These are phyloP conservation scores for Malaclemys terrapin DNA, from an alignment of 2,113 vertebrate species.

Conservation along the genomic window DNA sequence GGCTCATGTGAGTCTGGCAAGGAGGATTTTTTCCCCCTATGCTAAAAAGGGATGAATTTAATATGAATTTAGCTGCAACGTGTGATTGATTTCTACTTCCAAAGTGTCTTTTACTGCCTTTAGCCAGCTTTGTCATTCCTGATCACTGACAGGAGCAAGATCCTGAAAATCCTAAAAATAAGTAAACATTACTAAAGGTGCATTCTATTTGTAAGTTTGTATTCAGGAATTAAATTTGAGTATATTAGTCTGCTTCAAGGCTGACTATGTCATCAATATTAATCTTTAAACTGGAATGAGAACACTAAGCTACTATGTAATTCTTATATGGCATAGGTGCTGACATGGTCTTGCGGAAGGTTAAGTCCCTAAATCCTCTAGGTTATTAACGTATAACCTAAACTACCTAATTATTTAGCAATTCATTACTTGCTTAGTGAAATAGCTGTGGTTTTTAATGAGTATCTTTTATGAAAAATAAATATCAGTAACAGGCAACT, in stretches of 20 bases:
- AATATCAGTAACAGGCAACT: conserved; percentile 10
- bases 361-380: conserved; percentile 61
- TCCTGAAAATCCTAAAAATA: conserved; percentile 14
- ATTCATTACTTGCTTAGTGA: conserved; percentile 52
- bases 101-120: conserved; percentile 5
- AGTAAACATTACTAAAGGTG: conserved; percentile 15
- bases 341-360: conserved; percentile 50
- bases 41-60: conserved; percentile 20
- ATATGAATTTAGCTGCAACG: not conserved
- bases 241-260: conserved; percentile 45
- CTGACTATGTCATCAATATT: conserved; percentile 65
- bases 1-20: not conserved
- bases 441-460: conserved; percentile 25
- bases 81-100: not conserved
- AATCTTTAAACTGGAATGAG: conserved; percentile 57
- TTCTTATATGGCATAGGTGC: conserved; percentile 62
- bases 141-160: not conserved
- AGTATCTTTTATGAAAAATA: conserved; percentile 24
- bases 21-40: not conserved
- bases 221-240: conserved; percentile 52
- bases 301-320: conserved; percentile 41
- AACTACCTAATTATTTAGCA: conserved; percentile 63
- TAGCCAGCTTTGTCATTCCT: not conserved
- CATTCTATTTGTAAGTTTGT: conserved; percentile 26
- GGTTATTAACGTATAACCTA: conserved; percentile 61